These are phyloP conservation scores for Heliconius ismenius DNA, from an alignment of 2,888 invertebrate genomes.

Conservation along the genomic window DNA sequence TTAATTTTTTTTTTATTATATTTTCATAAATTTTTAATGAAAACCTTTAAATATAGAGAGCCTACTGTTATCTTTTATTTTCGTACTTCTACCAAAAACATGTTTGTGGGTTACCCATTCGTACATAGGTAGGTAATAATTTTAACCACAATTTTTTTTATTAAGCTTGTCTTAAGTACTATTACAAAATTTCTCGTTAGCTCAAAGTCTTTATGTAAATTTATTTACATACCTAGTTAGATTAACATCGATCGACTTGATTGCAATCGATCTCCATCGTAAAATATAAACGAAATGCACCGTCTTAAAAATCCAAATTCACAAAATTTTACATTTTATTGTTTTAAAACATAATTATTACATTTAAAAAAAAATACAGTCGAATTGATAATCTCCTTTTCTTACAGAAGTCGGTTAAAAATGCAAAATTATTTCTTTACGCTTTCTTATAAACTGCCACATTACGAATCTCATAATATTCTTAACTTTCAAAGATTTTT, in stretches of 20 bases:
- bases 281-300: background rate
- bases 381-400: too few species aligned
- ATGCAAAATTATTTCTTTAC: conserved; percentile 7
- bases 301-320: background rate
- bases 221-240: background rate
- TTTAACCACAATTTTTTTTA: too few species aligned
- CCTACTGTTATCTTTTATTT: background rate
- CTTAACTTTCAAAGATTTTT: conserved; percentile 33
- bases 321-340: background rate
- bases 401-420: too few species aligned
- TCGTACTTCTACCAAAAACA: background rate
- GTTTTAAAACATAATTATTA: background rate
- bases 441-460: background rate
- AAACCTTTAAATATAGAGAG: too few species aligned
- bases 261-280: background rate
- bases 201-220: too few species aligned
- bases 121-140: too few species aligned
- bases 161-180: background rate
- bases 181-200: too few species aligned
- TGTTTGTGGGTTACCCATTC: too few species aligned
- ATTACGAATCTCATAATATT: conserved; percentile 26
- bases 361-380: too few species aligned
- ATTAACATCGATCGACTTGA: background rate
- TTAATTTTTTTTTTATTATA: background rate
- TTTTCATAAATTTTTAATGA: background rate